Evolutionary conservation across 2,888 invertebrate species (phyloP).

Genomic region (Oscheius sp.): DNA sequence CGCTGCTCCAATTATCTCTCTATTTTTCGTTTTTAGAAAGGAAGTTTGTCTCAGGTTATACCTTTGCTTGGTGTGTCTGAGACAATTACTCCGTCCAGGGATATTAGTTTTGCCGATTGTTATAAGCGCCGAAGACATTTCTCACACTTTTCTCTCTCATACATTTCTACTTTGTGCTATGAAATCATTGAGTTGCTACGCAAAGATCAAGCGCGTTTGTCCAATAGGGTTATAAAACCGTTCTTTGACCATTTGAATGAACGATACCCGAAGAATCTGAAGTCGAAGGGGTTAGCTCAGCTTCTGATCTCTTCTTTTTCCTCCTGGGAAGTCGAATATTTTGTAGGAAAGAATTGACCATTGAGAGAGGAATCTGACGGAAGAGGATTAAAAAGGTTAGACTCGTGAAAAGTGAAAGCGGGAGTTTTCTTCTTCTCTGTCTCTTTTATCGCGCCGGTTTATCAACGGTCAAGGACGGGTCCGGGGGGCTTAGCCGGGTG

Average conservation of each 20-base stretch:
- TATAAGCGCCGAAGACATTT: too few relatives aligned
- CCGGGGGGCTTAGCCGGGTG: background rate
- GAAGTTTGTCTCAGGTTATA: too few relatives aligned
- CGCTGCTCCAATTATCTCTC: background rate
- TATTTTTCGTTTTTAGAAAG: background rate
- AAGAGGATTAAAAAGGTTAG: slow-evolving; percentile 9
- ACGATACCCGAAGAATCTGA: background rate
- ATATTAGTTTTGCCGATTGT: too few relatives aligned
- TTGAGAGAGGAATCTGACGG: slow-evolving; percentile 5
- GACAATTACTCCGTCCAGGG: too few relatives aligned
- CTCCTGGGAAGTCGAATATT: slow-evolving; percentile 17
- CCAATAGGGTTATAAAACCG: too few relatives aligned
- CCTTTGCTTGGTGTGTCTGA: too few relatives aligned
- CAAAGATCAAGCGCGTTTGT: too few relatives aligned
- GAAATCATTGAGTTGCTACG: too few relatives aligned
- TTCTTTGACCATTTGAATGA: too few relatives aligned
- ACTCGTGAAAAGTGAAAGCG: background rate
- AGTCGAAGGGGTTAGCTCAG: background rate
- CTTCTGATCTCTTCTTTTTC: slow-evolving; percentile 14
- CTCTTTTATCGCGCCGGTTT: background rate
- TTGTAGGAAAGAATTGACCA: slow-evolving; percentile 21
- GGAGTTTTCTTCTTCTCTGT: background rate
- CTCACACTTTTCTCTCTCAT: too few relatives aligned
- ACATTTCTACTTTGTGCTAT: too few relatives aligned
- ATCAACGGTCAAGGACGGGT: slow-evolving; percentile 17